phyloP scores from a whole-genome alignment of 1,140 invertebrate genomes.

The Arctopsyche grandis region DNA sequence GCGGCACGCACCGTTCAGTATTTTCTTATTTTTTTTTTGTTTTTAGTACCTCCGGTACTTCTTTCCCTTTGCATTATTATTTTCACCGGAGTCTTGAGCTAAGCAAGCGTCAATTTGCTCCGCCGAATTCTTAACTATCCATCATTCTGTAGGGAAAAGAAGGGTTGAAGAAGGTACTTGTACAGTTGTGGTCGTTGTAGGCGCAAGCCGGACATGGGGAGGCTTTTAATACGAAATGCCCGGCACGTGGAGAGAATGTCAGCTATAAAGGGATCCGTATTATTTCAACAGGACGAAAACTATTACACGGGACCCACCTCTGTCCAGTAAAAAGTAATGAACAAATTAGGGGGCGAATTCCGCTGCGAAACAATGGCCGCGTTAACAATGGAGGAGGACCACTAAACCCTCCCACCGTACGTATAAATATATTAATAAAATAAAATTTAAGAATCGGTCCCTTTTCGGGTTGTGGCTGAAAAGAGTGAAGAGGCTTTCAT shows the following conservation, averaged over 20 bases:
- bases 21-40: neutral
- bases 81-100: neutral
- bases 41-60: neutral
- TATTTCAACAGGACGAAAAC: slow-evolving; percentile 16
- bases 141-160: neutral
- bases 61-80: neutral
- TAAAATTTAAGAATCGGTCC: no score
- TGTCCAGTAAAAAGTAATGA: slow-evolving; percentile 32
- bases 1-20: neutral
- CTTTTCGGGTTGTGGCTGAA: no score
- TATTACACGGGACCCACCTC: slow-evolving; percentile 11
- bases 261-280: neutral
- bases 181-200: neutral
- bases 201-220: neutral
- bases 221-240: slow-evolving; percentile 36
- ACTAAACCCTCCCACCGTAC: neutral
- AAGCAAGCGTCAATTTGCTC: neutral
- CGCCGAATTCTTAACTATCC: neutral
- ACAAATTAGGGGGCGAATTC: slow-evolving; percentile 26
- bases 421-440: neutral
- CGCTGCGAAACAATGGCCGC: neutral
- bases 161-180: slow-evolving; percentile 2
- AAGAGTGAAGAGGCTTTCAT: no score
- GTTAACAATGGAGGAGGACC: neutral
- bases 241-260: slow-evolving; percentile 23